Evolutionary conservation across 2,797 vertebrate genomes (phyloP), one percentile per base, ranked within the genome.

Genomic region (Thunnus albacares): DNA sequence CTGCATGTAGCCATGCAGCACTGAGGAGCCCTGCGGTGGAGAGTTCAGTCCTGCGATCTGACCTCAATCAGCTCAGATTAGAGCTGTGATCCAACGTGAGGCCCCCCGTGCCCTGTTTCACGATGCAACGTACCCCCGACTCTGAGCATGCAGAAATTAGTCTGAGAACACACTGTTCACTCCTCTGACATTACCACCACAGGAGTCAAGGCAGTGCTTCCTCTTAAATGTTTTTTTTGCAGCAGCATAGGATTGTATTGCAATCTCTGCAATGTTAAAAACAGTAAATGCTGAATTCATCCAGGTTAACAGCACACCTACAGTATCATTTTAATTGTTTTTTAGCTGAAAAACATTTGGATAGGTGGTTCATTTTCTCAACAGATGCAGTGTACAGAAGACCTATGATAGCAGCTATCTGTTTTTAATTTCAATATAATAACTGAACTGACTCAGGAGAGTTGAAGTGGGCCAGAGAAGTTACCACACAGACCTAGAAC

Each of bases 61-160:
- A 94, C 91, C 92, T 91, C 93, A 95, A 94, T 94, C 92, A 93
- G 77, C 82, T 89, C 77, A 87, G 90, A 94, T 93, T 92, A 93
- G 90, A 88, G 89, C 80, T 79, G 71, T 71, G 84, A 89, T 93
- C 89, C 74, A 76, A 81, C 26, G 55, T 79, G 60, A 75, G 64
- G 57, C 64, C 83, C 77, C 77, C 26, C 1, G 43, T 30, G 43
- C 64, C 75, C 87, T 49, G 68, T 66, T 79, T 83, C 45, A 2
- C 57, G 5, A 81, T 70, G 73, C 75, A 78, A 38, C 26, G 52
- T 68, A 75, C 35, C 75, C n/a, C 58, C 43, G 2, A 79, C 80
- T 86, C 84, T 56, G 63, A 84, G 71, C 66, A 74, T 67, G 28
- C 67, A 81, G 51, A 86, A 87, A 82, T 89, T 63, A 79, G 67